Conservation (phyloP, 2,888 invertebrate genomes). For the Thecocarcelia acutangulata region DNA sequence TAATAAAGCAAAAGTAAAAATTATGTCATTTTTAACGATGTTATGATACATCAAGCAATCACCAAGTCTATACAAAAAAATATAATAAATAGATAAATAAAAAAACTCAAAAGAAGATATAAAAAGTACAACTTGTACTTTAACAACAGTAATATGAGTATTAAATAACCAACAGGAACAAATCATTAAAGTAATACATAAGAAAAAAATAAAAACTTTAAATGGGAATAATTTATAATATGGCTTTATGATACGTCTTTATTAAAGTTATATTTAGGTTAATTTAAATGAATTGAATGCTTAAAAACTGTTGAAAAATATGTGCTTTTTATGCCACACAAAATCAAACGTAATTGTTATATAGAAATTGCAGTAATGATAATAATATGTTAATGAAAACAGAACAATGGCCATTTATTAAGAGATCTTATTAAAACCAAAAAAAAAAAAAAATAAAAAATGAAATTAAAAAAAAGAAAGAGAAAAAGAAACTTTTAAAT, state of each 20-base stretch:
- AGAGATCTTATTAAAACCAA: background rate
- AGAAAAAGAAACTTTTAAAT: too few species aligned
- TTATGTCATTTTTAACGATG: conserved; percentile 2
- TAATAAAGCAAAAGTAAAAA: background rate
- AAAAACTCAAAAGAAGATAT: background rate
- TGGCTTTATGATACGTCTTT: background rate
- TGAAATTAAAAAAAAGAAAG: background rate
- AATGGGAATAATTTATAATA: conserved; percentile 40
- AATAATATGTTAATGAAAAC: conserved; percentile 10
- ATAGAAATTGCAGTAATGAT: background rate
- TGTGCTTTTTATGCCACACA: background rate
- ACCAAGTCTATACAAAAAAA: background rate
- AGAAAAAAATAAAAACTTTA: background rate
- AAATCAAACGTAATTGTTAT: background rate
- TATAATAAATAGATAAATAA: too few species aligned
- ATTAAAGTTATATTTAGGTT: conserved; percentile 26
- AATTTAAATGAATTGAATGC: conserved; percentile 22
- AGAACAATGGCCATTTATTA: conserved; percentile 10
- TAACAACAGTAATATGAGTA: conserved; percentile 41
- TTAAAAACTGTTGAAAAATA: background rate
- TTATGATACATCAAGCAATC: background rate
- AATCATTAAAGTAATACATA: background rate
- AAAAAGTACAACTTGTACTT: conserved; percentile 7
- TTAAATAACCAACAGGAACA: background rate
- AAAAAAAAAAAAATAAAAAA: background rate